Evolutionary conservation across 2,113 vertebrate genomes (phyloP), one percentile per base, ranked within the genome.

Genomic region (Anser brachyrhynchus): DNA sequence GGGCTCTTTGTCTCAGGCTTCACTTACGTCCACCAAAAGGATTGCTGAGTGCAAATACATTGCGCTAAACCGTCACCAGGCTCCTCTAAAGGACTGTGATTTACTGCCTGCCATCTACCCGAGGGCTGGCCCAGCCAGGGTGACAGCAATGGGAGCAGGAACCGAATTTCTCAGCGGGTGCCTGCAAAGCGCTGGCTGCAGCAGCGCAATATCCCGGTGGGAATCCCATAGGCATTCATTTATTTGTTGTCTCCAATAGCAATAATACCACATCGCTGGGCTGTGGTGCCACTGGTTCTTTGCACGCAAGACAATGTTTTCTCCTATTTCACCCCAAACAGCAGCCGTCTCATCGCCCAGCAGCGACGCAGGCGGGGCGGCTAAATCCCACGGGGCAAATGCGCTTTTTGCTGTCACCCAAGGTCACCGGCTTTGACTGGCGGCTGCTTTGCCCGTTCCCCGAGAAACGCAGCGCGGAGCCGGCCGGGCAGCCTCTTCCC

Each of bases 301-400:
- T 41, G 58, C 57, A 14, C 33, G 5, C 41, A 9, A 0, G 0
- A 11, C 1, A 21, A 31, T 13, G 6, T 2, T 19, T 51, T 21
- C 44, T 58, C 29, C 39, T 17, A 1, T 85, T 39, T 57, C 43
- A 39, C 31, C 71, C 74, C 75, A 17, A 61, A 76, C 2, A 1
- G 23, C 28, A 37, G 6, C 86, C 49, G 11, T 6, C 58, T 44
- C 71, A 9, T 17, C 9, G 0, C 43, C 26, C 28, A 35, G 37
- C 14, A 9, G 6, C 1, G 1, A 9, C 5, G 39, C 1, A 1
- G 35, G 54, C 20, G n/a, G 72, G 41, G 7, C 1, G 0, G 26
- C 15, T 31, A 49, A 46, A 86, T 29, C 72, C 87, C 65, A 4
- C 1, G 1, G 80, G 52, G 66, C 57, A 4, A 46, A 4, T 2